These are phyloP conservation scores for Miltochrista miniata DNA, from an alignment of 2,888 invertebrate genomes.

Conservation along the genomic window DNA sequence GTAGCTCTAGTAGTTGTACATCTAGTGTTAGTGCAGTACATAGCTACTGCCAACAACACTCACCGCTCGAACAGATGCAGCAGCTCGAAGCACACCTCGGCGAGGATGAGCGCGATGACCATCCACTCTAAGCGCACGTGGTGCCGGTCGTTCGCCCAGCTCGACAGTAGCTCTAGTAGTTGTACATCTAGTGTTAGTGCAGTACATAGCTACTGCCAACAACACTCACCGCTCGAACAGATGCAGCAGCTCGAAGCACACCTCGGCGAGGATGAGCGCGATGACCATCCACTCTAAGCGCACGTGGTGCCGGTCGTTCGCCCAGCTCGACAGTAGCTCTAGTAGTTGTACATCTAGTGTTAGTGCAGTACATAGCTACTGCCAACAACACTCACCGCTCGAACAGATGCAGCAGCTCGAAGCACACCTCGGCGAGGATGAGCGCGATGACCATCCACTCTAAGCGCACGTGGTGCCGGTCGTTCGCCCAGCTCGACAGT, in stretches of 20 bases:
- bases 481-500: conserved; percentile 94
- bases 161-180: conserved; percentile 94
- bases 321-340: conserved; percentile 93
- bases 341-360: conserved; percentile 96
- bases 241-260: conserved; percentile 92
- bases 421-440: conserved; percentile 97
- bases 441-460: conserved; percentile 99
- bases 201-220: too few relatives aligned
- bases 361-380: too few relatives aligned
- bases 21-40: too few relatives aligned
- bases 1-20: conserved; percentile 94
- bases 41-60: too few relatives aligned
- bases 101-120: too few relatives aligned
- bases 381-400: conserved; percentile 78
- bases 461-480: conserved; percentile 95
- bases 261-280: conserved; percentile 98
- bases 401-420: conserved; percentile 90
- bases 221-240: conserved; percentile 88
- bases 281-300: conserved; percentile 96
- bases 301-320: conserved; percentile 96
- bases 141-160: conserved; percentile 96
- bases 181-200: too few relatives aligned
- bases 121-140: conserved; percentile 96
- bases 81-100: conserved; percentile 95
- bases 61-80: conserved; percentile 90